Conservation (phyloP, 2,888 invertebrate species). For the Eupithecia centaureata region DNA sequence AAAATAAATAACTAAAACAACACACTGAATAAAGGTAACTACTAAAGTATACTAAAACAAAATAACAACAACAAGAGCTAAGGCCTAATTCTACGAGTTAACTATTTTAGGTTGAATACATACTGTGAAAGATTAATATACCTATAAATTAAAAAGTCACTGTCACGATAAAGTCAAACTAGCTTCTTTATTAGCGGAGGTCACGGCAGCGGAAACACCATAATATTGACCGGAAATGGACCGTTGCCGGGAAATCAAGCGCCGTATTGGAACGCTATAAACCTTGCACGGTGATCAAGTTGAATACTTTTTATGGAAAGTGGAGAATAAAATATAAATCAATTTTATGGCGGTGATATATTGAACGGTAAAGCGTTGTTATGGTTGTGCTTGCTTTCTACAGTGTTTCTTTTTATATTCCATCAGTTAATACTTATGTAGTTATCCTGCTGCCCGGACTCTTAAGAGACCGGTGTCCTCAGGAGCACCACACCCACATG, state of each 20-base stretch:
- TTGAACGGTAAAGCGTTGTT: conserved; percentile 11
- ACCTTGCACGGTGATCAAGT: conserved; percentile 29
- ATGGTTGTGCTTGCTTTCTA: conserved; percentile 19
- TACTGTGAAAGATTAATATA: background rate
- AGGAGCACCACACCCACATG: no score
- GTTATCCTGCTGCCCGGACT: no score
- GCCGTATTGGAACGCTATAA: conserved; percentile 48
- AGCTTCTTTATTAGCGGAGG: conserved; percentile 38
- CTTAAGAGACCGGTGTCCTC: no score
- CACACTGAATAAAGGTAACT: no score
- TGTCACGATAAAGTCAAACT: conserved; percentile 25
- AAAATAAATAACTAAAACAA: no score
- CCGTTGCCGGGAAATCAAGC: conserved; percentile 56
- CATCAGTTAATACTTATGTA: no score
- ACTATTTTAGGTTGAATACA: background rate
- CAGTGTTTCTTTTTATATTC: background rate
- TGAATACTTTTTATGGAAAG: conserved; percentile 32
- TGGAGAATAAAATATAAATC: conserved; percentile 23
- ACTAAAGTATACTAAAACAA: no score
- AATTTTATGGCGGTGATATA: conserved; percentile 28
- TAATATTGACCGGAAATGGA: conserved; percentile 55
- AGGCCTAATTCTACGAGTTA: no score
- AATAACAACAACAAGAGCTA: no score
- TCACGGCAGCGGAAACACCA: conserved; percentile 53
- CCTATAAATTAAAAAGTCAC: conserved; percentile 16